Evolutionary conservation across 2,888 invertebrate species (phyloP).

Genomic region (Aradus depressus): DNA sequence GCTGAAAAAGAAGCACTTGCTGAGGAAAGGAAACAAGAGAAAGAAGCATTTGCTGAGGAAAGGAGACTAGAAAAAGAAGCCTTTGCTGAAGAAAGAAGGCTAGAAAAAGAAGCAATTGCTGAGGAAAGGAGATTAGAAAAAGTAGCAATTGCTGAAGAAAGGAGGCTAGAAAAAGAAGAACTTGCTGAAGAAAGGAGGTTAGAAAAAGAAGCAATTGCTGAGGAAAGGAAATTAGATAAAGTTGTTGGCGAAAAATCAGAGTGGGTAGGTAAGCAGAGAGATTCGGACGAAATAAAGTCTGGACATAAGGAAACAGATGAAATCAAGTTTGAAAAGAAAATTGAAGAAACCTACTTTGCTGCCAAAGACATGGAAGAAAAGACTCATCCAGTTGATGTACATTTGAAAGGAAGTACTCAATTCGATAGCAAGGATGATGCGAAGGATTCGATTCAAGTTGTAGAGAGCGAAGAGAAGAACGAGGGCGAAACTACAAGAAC

Average conservation of each 20-base stretch:
- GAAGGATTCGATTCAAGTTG: not conserved
- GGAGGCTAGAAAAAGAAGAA: slow-evolving; percentile 1
- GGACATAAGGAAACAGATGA: not conserved
- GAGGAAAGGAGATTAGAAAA: slow-evolving; percentile 1
- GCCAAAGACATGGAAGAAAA: not conserved
- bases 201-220: slow-evolving; percentile 2
- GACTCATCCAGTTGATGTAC: not conserved
- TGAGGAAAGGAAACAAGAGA: not conserved
- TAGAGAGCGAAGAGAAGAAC: not conserved
- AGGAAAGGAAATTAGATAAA: no score
- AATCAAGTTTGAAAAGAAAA: not conserved
- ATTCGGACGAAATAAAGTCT: not conserved
- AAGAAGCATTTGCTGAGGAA: not conserved
- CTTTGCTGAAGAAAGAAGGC: not conserved
- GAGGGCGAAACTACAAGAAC: not conserved
- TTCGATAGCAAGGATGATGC: not conserved
- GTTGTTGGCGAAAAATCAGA: no score
- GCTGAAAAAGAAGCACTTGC: not conserved
- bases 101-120: not conserved
- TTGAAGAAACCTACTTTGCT: not conserved
- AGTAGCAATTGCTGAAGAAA: not conserved
- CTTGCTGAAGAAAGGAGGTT: not conserved
- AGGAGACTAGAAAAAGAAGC: not conserved
- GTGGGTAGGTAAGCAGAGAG: not conserved
- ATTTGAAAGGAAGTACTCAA: no score